Evolutionary conservation across 2,888 invertebrate species (phyloP).

Genomic region (Syrphus vitripennis): DNA sequence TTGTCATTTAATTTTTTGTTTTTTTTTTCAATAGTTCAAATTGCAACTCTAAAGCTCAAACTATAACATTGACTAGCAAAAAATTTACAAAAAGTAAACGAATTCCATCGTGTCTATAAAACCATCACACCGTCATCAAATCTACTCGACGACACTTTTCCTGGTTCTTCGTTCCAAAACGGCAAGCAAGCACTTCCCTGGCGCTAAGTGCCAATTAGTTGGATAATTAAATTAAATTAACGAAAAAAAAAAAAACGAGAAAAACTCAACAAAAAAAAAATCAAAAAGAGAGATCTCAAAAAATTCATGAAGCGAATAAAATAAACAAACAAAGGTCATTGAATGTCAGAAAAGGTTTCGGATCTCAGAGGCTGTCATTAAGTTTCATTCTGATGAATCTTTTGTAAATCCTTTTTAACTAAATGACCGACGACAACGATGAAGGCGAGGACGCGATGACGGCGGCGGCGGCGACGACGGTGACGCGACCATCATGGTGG

Average conservation of each 20-base stretch:
- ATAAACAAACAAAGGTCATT: slow-evolving; percentile 52
- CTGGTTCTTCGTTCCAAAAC: not conserved
- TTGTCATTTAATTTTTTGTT: no score
- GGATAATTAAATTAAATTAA: slow-evolving; percentile 69
- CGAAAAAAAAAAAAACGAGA: slow-evolving; percentile 37
- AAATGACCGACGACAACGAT: slow-evolving; percentile 25
- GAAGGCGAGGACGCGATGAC: not conserved
- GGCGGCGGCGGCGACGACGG: not conserved
- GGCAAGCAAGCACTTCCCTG: slow-evolving; percentile 56
- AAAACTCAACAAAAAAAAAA: not conserved
- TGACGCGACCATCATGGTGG: not conserved
- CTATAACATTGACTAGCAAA: not conserved
- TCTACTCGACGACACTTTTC: slow-evolving; percentile 14
- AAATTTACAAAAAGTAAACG: slow-evolving; percentile 18
- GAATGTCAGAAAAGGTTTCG: not conserved
- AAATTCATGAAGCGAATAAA: slow-evolving; percentile 44
- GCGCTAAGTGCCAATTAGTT: slow-evolving; percentile 68
- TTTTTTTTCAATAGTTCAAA: no score
- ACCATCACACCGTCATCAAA: slow-evolving; percentile 41
- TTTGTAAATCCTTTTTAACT: slow-evolving; percentile 40
- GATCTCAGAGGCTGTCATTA: not conserved
- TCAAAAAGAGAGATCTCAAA: slow-evolving; percentile 7
- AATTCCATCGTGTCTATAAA: slow-evolving; percentile 48
- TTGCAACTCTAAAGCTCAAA: not conserved
- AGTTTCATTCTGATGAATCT: slow-evolving; percentile 32